These are phyloP conservation scores for Chaenocephalus aceratus DNA, from an alignment of 2,113 vertebrate species.

Conservation along the genomic window DNA sequence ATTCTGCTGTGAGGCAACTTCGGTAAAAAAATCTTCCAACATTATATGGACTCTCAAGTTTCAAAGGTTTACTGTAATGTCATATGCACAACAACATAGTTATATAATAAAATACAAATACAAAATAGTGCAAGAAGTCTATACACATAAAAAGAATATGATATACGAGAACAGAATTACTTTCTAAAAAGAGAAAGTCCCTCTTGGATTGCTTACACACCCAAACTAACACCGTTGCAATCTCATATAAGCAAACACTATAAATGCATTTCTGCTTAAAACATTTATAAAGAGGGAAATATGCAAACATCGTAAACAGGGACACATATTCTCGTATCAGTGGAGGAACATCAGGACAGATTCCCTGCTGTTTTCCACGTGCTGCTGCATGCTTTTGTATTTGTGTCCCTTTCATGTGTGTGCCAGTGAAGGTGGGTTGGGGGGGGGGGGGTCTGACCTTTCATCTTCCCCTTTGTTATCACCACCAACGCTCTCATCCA, in stretches of 20 bases:
- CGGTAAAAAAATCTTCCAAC: conserved; percentile 21
- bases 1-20: too few relatives aligned
- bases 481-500: conserved; percentile 13
- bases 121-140: too few relatives aligned
- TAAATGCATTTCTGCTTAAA: background rate
- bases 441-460: conserved; percentile 12
- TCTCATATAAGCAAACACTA: too few relatives aligned
- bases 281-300: background rate
- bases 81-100: too few relatives aligned
- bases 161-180: too few relatives aligned
- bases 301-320: background rate
- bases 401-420: conserved; percentile 56
- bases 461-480: conserved; percentile 56
- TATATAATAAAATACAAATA: too few relatives aligned
- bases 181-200: conserved; percentile 37
- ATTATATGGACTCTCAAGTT: background rate
- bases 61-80: too few relatives aligned
- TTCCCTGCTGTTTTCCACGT: conserved; percentile 32
- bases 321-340: background rate
- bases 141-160: too few relatives aligned
- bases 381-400: conserved; percentile 12
- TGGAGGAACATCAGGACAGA: conserved; percentile 12
- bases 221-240: background rate
- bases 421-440: conserved; percentile 10
- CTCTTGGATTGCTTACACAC: background rate